Conservation (phyloP, 2,113 vertebrate species). For the Patagioenas fasciata region DNA sequence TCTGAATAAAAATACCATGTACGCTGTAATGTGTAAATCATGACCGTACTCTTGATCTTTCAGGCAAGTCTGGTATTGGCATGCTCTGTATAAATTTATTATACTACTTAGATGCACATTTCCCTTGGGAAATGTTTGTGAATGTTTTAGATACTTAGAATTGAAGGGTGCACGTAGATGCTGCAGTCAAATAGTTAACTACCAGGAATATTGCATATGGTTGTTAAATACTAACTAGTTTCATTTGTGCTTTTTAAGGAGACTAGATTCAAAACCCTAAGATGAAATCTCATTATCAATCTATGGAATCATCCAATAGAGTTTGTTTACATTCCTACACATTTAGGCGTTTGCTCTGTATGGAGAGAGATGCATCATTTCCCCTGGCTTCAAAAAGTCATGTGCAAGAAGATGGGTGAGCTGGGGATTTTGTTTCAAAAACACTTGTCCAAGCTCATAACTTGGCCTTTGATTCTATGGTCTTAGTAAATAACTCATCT, state of each 20-base stretch:
- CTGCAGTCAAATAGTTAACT: not conserved
- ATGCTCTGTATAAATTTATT: not conserved
- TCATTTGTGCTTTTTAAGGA: not conserved
- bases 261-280: not conserved
- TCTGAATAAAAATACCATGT: not conserved
- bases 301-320: not conserved
- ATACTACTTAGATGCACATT: not conserved
- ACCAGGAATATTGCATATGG: not conserved
- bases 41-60: not conserved
- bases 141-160: not conserved
- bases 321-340: not conserved
- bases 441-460: not conserved
- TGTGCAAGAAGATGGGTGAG: not conserved
- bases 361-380: not conserved
- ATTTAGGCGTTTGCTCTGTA: not conserved
- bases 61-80: not conserved
- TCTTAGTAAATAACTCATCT: not conserved
- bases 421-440: not conserved
- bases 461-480: not conserved
- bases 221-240: not conserved
- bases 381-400: not conserved
- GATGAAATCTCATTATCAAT: not conserved
- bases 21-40: not conserved
- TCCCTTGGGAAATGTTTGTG: not conserved
- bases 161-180: not conserved